A percentile compares a stretch with the other conserved stretches of the same genome.
phyloP scores from a whole-genome alignment of 1,140 invertebrate species.

The Riptortus pedestris region DNA sequence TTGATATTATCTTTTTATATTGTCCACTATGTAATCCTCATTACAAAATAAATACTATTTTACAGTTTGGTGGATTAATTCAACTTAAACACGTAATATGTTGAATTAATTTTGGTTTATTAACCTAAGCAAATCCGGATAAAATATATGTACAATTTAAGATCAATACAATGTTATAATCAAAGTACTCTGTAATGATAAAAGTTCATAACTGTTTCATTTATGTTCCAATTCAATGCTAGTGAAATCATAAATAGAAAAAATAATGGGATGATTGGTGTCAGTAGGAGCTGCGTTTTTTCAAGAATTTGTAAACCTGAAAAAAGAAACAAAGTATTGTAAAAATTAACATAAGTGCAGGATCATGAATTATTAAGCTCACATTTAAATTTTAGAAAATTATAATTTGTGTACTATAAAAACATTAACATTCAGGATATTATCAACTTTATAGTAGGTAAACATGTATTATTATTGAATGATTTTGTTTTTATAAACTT shows the following conservation, averaged over 20 bases:
- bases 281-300: constrained; percentile 77
- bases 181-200: constrained; percentile 57
- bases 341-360: neutral
- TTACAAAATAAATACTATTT: no score
- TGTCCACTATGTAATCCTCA: no score
- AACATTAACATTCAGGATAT: neutral
- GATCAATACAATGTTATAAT: no score
- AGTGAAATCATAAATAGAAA: constrained; percentile 73
- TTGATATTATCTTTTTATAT: no score
- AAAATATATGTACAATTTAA: no score
- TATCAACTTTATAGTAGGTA: neutral
- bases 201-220: constrained; percentile 62
- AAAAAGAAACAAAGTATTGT: constrained; percentile 36
- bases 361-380: neutral
- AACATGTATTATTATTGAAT: neutral
- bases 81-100: no score
- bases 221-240: constrained; percentile 57
- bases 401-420: neutral
- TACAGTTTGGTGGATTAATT: no score
- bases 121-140: no score
- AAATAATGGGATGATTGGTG: constrained; percentile 68
- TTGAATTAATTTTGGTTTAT: no score
- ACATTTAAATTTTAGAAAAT: neutral
- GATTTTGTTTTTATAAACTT: neutral
- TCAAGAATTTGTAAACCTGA: constrained; percentile 82